These are phyloP conservation scores for Chionomys nivalis DNA, from an alignment of 2,113 vertebrate species.

Conservation along the genomic window DNA sequence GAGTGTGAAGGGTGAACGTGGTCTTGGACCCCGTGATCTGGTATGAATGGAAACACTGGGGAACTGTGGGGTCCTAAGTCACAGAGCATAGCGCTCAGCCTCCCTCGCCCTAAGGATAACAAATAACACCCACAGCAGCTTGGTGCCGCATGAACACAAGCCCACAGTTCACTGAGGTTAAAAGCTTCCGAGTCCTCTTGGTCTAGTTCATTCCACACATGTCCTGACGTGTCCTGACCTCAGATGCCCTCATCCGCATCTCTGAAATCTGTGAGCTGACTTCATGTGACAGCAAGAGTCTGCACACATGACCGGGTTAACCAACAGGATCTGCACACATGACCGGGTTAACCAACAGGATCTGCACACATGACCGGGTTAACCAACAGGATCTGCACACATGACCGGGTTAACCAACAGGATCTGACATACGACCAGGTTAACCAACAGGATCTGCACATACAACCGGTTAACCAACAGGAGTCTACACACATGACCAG, in stretches of 20 bases:
- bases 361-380: not conserved
- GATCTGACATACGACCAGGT: not conserved
- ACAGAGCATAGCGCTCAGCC: accelerated
- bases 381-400: not conserved
- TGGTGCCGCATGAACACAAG: not conserved
- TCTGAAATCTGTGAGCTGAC: not conserved
- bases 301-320: not conserved
- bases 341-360: not conserved
- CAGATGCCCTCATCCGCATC: not conserved
- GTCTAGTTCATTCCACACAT: not conserved
- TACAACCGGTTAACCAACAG: not conserved
- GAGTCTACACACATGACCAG: not conserved
- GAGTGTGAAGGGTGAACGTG: not conserved
- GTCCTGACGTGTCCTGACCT: too few species aligned
- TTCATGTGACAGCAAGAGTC: not conserved
- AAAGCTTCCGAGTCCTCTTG: not conserved
- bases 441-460: too few species aligned
- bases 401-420: not conserved
- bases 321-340: not conserved
- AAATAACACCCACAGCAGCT: not conserved
- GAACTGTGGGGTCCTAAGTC: not conserved
- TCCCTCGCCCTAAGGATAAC: not conserved
- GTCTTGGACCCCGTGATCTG: not conserved
- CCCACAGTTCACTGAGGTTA: not conserved
- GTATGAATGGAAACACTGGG: not conserved